Percentiles rank a stretch among this genome's conserved stretches.
These are phyloP conservation scores for Fundulus diaphanus DNA, from an alignment of 2,797 vertebrate species.

Conservation along the genomic window DNA sequence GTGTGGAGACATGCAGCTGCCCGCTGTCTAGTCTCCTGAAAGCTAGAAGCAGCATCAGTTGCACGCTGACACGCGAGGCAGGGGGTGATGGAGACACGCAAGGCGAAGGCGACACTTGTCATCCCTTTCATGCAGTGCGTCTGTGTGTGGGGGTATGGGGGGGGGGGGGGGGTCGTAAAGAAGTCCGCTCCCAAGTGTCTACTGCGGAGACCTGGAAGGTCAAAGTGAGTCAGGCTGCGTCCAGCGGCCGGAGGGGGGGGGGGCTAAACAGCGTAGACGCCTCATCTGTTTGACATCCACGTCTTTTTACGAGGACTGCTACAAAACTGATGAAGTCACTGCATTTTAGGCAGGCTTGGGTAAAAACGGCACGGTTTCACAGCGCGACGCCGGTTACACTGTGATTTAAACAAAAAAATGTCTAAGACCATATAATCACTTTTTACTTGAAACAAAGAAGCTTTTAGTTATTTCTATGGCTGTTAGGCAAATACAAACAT, in stretches of 20 bases:
- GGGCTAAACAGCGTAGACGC: slow-evolving; percentile 58
- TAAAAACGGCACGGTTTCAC: background rate
- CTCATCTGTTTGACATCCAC: slow-evolving; percentile 24
- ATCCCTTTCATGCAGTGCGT: slow-evolving; percentile 31
- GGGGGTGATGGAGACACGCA: slow-evolving; percentile 23
- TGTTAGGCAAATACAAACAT: no score
- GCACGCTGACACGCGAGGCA: slow-evolving; percentile 34
- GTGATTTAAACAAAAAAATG: no score
- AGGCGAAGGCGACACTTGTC: slow-evolving; percentile 64
- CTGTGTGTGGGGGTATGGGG: slow-evolving; percentile 30
- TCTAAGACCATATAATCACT: no score
- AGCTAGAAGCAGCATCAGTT: slow-evolving; percentile 45
- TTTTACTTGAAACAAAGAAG: no score
- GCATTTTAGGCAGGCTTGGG: background rate
- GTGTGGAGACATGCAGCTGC: slow-evolving; percentile 75
- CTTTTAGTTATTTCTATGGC: no score
- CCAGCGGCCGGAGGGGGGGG: slow-evolving; percentile 36
- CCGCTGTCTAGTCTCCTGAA: slow-evolving; percentile 63
- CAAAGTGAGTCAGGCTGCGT: slow-evolving; percentile 44
- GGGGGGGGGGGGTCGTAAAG: slow-evolving; percentile 15
- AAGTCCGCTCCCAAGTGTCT: slow-evolving; percentile 42
- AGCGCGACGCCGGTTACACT: no score
- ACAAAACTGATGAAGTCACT: slow-evolving; percentile 7
- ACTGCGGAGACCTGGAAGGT: slow-evolving; percentile 59
- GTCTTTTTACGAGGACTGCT: slow-evolving; percentile 17